Evolutionary conservation across 1,140 invertebrate species (phyloP).

Genomic region (Cotesia chilonis): DNA sequence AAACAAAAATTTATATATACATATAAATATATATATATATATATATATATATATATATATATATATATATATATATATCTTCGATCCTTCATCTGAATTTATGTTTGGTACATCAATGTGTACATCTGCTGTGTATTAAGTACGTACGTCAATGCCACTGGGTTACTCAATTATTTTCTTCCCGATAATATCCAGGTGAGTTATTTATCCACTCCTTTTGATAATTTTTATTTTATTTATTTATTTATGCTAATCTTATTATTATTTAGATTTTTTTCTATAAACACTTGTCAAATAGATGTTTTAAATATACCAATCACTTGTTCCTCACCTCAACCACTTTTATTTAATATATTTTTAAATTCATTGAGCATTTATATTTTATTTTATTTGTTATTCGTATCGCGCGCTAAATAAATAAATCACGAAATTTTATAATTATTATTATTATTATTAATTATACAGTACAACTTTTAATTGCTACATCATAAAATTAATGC

Average conservation of each 20-base stretch:
- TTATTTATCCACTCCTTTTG: constrained; percentile 41
- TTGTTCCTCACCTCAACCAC: neutral
- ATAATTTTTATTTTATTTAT: constrained; percentile 1
- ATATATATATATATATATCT: constrained; percentile 19
- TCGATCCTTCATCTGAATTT: constrained; percentile 34
- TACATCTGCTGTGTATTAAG: constrained; percentile 31
- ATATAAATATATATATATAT: neutral
- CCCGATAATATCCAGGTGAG: constrained; percentile 59
- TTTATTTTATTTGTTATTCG: too few relatives aligned
- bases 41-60: too few relatives aligned
- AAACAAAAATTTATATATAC: neutral
- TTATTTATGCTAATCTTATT: neutral
- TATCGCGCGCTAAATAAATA: too few relatives aligned
- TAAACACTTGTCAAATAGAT: neutral
- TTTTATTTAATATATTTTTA: constrained; percentile 1
- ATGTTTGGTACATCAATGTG: constrained; percentile 32
- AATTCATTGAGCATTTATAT: too few relatives aligned
- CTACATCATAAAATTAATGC: too few relatives aligned
- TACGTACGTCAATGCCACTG: constrained; percentile 51
- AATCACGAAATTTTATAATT: too few relatives aligned
- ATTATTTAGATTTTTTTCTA: neutral
- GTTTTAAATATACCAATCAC: neutral
- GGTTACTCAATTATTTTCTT: constrained; percentile 56
- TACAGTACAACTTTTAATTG: too few relatives aligned
- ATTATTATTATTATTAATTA: too few relatives aligned